These are phyloP conservation scores for Andrena chrysosceles DNA, from an alignment of 2,888 invertebrate genomes.

Conservation along the genomic window DNA sequence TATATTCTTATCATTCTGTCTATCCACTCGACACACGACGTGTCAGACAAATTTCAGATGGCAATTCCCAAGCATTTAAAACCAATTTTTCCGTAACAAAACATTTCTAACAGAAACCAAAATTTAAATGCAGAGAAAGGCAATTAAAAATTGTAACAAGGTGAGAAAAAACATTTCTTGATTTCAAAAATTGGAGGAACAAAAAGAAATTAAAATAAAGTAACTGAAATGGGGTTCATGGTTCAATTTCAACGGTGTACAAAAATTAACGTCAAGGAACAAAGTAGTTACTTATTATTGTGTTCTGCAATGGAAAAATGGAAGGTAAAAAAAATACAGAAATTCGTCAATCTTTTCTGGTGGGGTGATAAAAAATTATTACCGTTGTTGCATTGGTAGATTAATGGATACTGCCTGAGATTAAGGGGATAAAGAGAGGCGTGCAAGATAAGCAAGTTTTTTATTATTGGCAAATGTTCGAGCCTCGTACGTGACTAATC, in stretches of 20 bases:
- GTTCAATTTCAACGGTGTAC: too few relatives aligned
- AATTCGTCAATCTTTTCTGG: conserved; percentile 11
- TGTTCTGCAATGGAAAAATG: not conserved
- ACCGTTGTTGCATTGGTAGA: conserved; percentile 55
- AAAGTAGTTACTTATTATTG: too few relatives aligned
- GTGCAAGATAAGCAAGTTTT: conserved; percentile 76
- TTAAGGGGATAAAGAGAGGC: conserved; percentile 75
- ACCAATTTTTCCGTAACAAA: not conserved
- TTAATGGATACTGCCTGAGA: conserved; percentile 57
- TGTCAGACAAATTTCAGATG: not conserved
- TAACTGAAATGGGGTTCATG: too few relatives aligned
- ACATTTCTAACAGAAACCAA: too few relatives aligned
- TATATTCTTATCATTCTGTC: conserved; percentile 19
- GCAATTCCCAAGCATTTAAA: not conserved
- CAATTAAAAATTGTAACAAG: too few relatives aligned
- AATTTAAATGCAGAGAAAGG: too few relatives aligned
- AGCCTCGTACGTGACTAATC: conserved; percentile 75
- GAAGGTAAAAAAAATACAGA: conserved; percentile 1
- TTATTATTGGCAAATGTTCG: conserved; percentile 75
- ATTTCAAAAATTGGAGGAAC: too few relatives aligned
- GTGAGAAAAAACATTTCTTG: too few relatives aligned
- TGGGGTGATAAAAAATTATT: conserved; percentile 56
- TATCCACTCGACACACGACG: conserved; percentile 1
- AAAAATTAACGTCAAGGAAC: too few relatives aligned
- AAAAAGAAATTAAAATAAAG: too few relatives aligned